Percentiles rank a stretch among this genome's conserved stretches.
These are phyloP conservation scores for Enteromius argenteus DNA, from an alignment of 2,797 vertebrate species.

Conservation along the genomic window DNA sequence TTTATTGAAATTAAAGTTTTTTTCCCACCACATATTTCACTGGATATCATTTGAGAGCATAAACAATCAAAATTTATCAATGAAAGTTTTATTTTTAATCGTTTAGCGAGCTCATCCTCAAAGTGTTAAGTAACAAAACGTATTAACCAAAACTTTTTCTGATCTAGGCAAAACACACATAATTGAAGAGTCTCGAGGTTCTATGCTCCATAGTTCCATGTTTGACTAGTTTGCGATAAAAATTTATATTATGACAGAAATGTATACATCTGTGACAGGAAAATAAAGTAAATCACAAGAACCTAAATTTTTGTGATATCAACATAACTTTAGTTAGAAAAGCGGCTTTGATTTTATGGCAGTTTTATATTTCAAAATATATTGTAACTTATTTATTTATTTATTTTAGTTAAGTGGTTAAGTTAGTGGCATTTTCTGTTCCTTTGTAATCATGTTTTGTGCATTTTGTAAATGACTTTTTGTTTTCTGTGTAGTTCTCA, in stretches of 20 bases:
- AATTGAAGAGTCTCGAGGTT: neutral
- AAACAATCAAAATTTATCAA: neutral
- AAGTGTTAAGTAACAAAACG: neutral
- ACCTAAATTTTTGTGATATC: neutral
- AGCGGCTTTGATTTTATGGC: neutral
- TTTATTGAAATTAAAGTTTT: too few species aligned
- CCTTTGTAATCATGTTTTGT: neutral
- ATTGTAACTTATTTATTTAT: neutral
- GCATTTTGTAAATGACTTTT: neutral
- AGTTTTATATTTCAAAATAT: neutral
- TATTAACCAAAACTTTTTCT: neutral
- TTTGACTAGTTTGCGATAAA: neutral
- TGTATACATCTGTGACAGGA: neutral
- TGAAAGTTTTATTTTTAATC: neutral
- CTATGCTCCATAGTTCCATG: neutral
- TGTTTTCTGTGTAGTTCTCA: conserved; percentile 11
- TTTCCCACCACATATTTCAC: neutral
- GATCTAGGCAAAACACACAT: neutral
- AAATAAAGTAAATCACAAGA: neutral
- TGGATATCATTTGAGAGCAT: neutral
- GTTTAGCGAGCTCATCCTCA: neutral
- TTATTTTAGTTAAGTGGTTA: neutral
- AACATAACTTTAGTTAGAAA: neutral
- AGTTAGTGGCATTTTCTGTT: neutral
- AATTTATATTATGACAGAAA: neutral